Base-by-base conservation (phyloP, 2,888 invertebrate species). In the Diaprepes abbreviatus region DNA sequence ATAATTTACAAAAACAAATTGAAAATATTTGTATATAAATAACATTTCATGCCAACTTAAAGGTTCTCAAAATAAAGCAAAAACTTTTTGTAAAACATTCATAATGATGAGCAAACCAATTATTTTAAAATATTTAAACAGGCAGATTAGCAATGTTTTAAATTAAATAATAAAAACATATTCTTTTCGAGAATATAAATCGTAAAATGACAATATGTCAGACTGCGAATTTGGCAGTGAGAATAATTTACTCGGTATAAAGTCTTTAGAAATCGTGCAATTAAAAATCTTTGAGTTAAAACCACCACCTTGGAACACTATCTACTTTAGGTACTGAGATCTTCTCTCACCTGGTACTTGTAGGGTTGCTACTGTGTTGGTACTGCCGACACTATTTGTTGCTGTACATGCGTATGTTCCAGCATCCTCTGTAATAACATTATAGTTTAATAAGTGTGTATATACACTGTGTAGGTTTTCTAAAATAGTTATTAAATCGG, bases 331-430 rank as follows among this genome's bases (percentile, higher is more conserved):
- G 75, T 84, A 85, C 71, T 83, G 77, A 77, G 87, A 87, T 78
- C 89, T 87, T 83, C 89, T 88, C 87, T 91, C 90, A 88, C 89
- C 90, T 88, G 91, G 88, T 78, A 92, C 91, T 81, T 88, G 86
- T 75, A 92, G 85, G 75, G 87, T 87, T 74, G 90, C 89, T 50
- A 89, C 88, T 48, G 92, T 91, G 78, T 87, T 88, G 62, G 88
- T 88, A 54, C 88, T 87, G 66, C 93, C 93, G 76, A 89, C 85
- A 73, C 86, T 85, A 83, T 93, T 93, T 70, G 89, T 89, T 62
- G 92, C 93, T 60, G 89, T 89, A 83, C 93, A 93, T 54, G 88
- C 87, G 82, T 92, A 93, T 72, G 88, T 89, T 71, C 94, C 95
- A 79, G 91, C 89, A 85, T 96, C 94, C 84, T 90, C 92, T 91